Conservation (phyloP, 2,888 invertebrate species). For the Caenorhabditis imperialis region DNA sequence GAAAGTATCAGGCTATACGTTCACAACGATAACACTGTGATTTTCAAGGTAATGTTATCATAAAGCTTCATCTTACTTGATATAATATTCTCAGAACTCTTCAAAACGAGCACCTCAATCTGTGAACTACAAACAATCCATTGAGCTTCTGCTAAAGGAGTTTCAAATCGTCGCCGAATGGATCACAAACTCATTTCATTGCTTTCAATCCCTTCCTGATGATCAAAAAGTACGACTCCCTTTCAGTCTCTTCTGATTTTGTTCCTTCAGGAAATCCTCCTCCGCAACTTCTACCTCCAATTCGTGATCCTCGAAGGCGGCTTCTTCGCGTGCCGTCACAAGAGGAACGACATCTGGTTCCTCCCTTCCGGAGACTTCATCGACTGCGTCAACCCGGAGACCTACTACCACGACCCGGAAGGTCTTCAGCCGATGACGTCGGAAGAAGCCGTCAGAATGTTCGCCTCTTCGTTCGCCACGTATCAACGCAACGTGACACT, state of each 20-base stretch:
- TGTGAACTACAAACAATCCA: slow-evolving; percentile 53
- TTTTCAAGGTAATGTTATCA: not conserved
- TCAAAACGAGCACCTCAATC: slow-evolving; percentile 21
- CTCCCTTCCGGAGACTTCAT: slow-evolving; percentile 57
- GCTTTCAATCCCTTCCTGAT: slow-evolving; percentile 7
- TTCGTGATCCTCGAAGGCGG: slow-evolving; percentile 55
- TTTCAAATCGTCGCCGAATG: slow-evolving; percentile 43
- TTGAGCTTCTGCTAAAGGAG: slow-evolving; percentile 37
- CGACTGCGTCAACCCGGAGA: slow-evolving; percentile 45
- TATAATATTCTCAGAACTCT: not conserved
- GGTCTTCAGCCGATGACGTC: slow-evolving; percentile 46
- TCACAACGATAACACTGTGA: not conserved
- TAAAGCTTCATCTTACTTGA: not conserved
- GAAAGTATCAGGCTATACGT: not conserved
- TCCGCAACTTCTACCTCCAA: slow-evolving; percentile 51
- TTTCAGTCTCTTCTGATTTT: not conserved
- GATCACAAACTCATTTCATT: slow-evolving; percentile 40
- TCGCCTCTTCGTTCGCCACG: slow-evolving; percentile 50
- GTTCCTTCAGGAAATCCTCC: slow-evolving; percentile 35
- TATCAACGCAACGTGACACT: slow-evolving; percentile 53
- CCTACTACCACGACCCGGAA: slow-evolving; percentile 52
- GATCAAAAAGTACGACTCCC: slow-evolving; percentile 36
- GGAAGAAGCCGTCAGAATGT: slow-evolving; percentile 55
- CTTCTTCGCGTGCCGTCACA: slow-evolving; percentile 33
- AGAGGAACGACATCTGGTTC: slow-evolving; percentile 47